Evolutionary conservation across 2,113 vertebrate genomes (phyloP), one percentile per base, ranked within the genome.

Genomic region (Pomatostomus ruficeps): DNA sequence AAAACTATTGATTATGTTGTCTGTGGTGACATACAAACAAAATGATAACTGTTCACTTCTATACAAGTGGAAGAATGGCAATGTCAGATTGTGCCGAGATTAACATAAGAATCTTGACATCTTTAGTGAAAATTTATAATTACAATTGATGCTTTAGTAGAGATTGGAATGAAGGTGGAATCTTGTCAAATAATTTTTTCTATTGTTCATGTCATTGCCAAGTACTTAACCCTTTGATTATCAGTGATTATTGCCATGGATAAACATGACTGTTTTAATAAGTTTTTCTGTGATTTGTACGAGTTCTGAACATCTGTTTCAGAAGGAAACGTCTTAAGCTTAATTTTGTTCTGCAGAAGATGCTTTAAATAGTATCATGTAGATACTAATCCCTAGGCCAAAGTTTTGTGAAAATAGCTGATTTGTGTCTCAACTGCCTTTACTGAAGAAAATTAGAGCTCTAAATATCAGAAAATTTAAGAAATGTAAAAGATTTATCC

Each of bases 1-100:
- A 97, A 97, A 97, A 97, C 96, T 95, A 93, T 97, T 97, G 95
- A 96, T 97, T 97, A 96, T 96, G 96, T 96, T 97, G 97, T 97
- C 97, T 96, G 54, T 94, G 48, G 86, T 97, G 96, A 96, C 97
- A 97, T 93, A 97, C 85, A 97, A 97, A 97, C 95, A 97, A 97
- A 96, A 96, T 97, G 95, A 96, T 97, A 96, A 96, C 94, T 91
- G 96, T 94, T 97, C 92, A 76, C 85, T 82, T 96, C 63, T 66
- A 33, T 91, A 82, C 87, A 89, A 85, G 68, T 85, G 79, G 66
- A 94, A 97, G 96, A 97, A 96, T 94, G 94, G 92, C 91, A 90
- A 6, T 96, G 95, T 97, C 96, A 97, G 82, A 63, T 89, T 86
- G 91, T 78, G 71, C 94, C 85, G 90, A 95, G 97, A 97, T 96